Evolutionary conservation across 2,888 invertebrate species (phyloP), one percentile per base, ranked within the genome.

Genomic region (Patella pellucida): DNA sequence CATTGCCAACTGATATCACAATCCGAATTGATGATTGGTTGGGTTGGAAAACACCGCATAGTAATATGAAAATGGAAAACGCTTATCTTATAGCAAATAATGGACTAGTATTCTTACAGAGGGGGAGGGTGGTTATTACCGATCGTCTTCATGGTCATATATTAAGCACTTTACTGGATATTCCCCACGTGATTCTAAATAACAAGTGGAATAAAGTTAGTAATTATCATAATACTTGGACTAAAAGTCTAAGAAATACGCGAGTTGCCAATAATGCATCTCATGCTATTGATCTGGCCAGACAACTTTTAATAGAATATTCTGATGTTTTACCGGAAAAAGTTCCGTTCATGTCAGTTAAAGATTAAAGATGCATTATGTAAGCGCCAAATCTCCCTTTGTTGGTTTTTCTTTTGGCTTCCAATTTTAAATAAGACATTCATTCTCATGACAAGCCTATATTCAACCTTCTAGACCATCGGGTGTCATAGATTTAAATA

Each of bases 131-230:
- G 31, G 76, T 79, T 19, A 74, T 80, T 54, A 83, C 83, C 11
- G 82, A 82, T 69, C 73, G 80, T 3, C 74, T 82, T 2, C 82
- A 82, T 71, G 82, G 82, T 0, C 82, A 82, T 68, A 79, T 83
- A 27, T 54, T 83, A 52, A 73, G 76, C 69, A 78, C 77, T 1
- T 62, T 82, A 52, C 41, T 78, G 50, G 72, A 78, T 56, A 80
- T 83, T 16, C 82, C 83, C 1, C 83, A 82, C 73, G 82, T 83
- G 7, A 31, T 82, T 7, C 72, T 83, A 23, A 81, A 81, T 74
- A 80, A 79, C 73, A 74, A 74, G 31, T 73, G 70, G 15, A 52
- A 76, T 9, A 81, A 82, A 52, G 67, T 82, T 52, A 70, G 75
- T 51, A 70, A 69, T 68, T 80, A 76, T 67, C 75, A 78, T 62